Evolutionary conservation across 2,113 vertebrate species (phyloP).

Genomic region (Menidia beryllina): DNA sequence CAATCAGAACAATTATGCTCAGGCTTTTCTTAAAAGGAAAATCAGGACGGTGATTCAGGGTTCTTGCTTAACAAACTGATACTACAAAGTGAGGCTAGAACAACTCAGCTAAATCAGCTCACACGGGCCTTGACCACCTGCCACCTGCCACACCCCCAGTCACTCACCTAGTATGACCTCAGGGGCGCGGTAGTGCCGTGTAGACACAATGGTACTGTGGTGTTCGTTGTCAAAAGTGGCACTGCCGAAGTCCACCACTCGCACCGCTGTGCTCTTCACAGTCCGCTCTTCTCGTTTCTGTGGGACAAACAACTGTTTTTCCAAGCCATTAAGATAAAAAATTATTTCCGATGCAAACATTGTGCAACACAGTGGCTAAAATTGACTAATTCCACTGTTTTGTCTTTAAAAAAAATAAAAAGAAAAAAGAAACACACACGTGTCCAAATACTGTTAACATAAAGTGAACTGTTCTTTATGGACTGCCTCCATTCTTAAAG

Average conservation of each 20-base stretch:
- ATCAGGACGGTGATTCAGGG: too few relatives aligned
- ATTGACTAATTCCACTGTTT: too few relatives aligned
- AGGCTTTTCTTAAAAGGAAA: too few relatives aligned
- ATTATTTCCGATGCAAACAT: background rate
- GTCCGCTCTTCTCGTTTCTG: conserved; percentile 94
- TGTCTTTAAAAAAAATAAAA: too few relatives aligned
- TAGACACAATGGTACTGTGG: conserved; percentile 96
- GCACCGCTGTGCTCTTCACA: conserved; percentile 89
- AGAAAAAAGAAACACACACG: too few relatives aligned
- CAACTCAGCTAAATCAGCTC: background rate
- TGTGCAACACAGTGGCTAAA: too few relatives aligned
- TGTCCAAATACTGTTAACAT: too few relatives aligned
- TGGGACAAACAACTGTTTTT: background rate
- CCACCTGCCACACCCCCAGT: background rate
- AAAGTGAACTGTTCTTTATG: too few relatives aligned
- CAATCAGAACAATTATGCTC: too few relatives aligned
- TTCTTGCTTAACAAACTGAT: background rate
- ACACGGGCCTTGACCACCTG: background rate
- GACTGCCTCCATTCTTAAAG: too few relatives aligned
- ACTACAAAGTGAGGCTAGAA: background rate
- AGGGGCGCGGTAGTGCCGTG: conserved; percentile 93
- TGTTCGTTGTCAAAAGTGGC: conserved; percentile 97
- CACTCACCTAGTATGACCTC: conserved; percentile 94
- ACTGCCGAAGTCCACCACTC: conserved; percentile 95
- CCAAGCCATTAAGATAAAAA: background rate